Evolutionary conservation across 2,113 vertebrate species (phyloP).

Genomic region (Lepus europaeus): DNA sequence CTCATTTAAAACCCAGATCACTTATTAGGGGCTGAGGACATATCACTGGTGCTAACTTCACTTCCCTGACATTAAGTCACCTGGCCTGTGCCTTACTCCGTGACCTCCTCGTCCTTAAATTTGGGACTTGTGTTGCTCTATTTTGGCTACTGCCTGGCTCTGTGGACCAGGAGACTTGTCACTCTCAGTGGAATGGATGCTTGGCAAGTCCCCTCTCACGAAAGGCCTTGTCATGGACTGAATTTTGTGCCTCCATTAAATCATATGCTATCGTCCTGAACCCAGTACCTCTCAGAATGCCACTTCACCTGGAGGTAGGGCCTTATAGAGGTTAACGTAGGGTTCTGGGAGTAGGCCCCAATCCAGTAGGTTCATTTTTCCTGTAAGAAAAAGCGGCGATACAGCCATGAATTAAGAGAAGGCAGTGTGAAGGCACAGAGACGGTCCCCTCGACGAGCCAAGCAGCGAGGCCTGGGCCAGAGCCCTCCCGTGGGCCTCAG

Average conservation of each 20-base stretch:
- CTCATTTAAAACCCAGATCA: neutral
- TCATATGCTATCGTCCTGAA: neutral
- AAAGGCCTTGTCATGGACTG: neutral
- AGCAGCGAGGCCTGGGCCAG: neutral
- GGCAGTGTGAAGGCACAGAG: neutral
- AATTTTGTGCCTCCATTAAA: neutral
- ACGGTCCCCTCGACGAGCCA: neutral
- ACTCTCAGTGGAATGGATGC: neutral
- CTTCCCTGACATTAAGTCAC: neutral
- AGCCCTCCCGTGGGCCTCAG: neutral
- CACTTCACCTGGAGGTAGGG: neutral
- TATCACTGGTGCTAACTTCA: neutral
- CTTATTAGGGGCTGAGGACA: neutral
- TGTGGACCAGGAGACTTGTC: rapidly evolving
- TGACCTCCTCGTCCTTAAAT: rapidly evolving
- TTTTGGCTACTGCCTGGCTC: neutral
- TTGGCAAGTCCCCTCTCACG: too few species aligned
- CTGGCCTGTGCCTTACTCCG: rapidly evolving
- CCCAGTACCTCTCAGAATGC: neutral
- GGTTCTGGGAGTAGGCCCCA: too few species aligned
- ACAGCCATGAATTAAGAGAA: neutral
- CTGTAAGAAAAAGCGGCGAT: neutral
- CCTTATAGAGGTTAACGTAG: neutral
- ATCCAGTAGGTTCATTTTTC: neutral
- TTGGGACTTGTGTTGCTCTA: neutral